Evolutionary conservation across 2,113 vertebrate genomes (phyloP), one percentile per base, ranked within the genome.

Genomic region (Fulmarus glacialis): DNA sequence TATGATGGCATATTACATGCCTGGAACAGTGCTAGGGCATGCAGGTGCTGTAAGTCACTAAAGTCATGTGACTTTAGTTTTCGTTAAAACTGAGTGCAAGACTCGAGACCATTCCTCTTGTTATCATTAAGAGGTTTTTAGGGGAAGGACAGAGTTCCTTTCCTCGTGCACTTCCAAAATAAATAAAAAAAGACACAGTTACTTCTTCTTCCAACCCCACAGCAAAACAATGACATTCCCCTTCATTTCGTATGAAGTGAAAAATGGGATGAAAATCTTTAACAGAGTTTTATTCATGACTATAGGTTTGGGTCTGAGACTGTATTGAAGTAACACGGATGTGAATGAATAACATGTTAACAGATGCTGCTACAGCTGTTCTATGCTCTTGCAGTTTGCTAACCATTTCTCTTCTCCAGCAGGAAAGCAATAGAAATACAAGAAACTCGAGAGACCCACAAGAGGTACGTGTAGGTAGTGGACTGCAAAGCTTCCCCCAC

Each of bases 1-100:
- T 96, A 96, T 91, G 55, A 18, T 4, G 2, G 58, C 13, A 87
- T 97, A 97, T 97, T 97, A 97, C 97, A 96, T 97, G 97, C 82
- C 89, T 77, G 64, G 82, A 92, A 26, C 62, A 42, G 82, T 60
- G 82, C 82, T 78, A 62, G 70, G 80, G 14, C 97, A 98, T 97
- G 97, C 97, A 96, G 89, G 94, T 70, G 83, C 60, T 42, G 34
- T n/a, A 80, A 74, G 73, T 78, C 89, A 82, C 40, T 40, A 40
- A 40, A 10, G 40, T 40, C 40, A 40, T 40, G 40, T 4, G 40
- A 12, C 40, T 40, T 40, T 40, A 53, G 52, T 24, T 50, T 84
- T 80, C 36, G 32, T 48, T 78, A 73, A 81, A 91, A 74, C 36
- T 19, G 2, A 80, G 29, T 63, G 86, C 78, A 68, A 83, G 89